Evolutionary conservation across 2,888 invertebrate species (phyloP).

Genomic region (Temnothorax rugatulus): DNA sequence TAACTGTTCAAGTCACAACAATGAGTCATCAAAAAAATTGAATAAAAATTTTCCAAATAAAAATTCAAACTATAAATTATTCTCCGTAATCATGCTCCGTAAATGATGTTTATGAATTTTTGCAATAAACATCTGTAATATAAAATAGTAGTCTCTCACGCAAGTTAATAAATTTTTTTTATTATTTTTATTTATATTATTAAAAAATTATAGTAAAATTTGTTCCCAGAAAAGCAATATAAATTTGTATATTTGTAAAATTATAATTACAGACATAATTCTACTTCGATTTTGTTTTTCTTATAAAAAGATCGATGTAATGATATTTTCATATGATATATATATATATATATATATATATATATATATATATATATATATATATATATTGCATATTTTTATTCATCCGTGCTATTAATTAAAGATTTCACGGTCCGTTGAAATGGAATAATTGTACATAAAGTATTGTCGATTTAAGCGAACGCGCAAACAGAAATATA

Average conservation of each 20-base stretch:
- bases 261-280: not conserved
- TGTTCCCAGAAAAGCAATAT: not conserved
- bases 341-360: too few species aligned
- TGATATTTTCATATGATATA: constrained; percentile 8
- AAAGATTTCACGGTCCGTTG: not conserved
- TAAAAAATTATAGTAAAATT: not conserved
- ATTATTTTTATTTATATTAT: not conserved
- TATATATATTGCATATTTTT: not conserved
- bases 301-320: not conserved
- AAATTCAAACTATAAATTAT: not conserved
- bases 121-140: not conserved
- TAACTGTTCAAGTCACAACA: not conserved
- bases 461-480: not conserved
- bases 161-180: not conserved
- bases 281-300: not conserved
- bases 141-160: not conserved
- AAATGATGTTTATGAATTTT: not conserved
- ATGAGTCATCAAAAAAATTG: not conserved
- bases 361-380: too few species aligned
- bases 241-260: constrained; percentile 10
- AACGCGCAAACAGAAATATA: not conserved
- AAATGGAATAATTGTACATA: not conserved
- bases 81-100: not conserved
- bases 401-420: not conserved
- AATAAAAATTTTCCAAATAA: not conserved